Evolutionary conservation across 2,113 vertebrate species (phyloP).

Genomic region (Oplegnathus fasciatus): DNA sequence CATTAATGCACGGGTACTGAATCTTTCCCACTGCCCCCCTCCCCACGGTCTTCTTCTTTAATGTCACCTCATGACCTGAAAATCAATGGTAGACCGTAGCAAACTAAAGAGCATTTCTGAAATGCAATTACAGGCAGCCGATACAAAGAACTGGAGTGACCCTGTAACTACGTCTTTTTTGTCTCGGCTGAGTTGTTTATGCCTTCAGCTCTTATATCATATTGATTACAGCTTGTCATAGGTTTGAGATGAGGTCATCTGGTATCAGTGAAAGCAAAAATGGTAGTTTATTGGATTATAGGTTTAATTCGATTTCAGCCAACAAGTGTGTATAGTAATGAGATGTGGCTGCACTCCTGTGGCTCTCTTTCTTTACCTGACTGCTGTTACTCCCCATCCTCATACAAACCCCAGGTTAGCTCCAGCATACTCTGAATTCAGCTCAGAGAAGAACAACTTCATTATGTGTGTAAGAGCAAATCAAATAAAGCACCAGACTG

Average conservation of each 20-base stretch:
- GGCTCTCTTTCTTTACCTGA: slow-evolving; percentile 23
- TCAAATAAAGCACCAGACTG: slow-evolving; percentile 41
- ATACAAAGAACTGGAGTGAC: slow-evolving; percentile 29
- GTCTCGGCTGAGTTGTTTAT: slow-evolving; percentile 86
- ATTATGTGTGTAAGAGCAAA: slow-evolving; percentile 33
- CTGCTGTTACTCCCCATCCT: neutral
- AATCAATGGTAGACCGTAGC: slow-evolving; percentile 91
- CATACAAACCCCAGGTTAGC: slow-evolving; percentile 28
- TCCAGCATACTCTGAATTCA: neutral
- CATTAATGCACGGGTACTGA: neutral
- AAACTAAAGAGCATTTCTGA: slow-evolving; percentile 88
- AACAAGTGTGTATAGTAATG: slow-evolving; percentile 68
- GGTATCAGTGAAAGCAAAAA: slow-evolving; percentile 76
- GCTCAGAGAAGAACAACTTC: slow-evolving; percentile 33
- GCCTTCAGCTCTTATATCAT: slow-evolving; percentile 86
- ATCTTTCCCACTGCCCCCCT: slow-evolving; percentile 43
- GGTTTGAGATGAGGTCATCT: slow-evolving; percentile 84
- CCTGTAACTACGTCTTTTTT: slow-evolving; percentile 37
- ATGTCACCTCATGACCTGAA: slow-evolving; percentile 87
- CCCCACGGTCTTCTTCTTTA: slow-evolving; percentile 53
- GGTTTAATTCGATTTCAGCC: slow-evolving; percentile 79
- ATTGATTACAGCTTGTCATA: slow-evolving; percentile 89
- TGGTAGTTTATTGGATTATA: slow-evolving; percentile 78
- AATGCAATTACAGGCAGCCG: slow-evolving; percentile 86
- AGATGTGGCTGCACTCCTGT: slow-evolving; percentile 9